phyloP scores from a whole-genome alignment of 1,140 invertebrate species.

The Monomorium pharaonis region DNA sequence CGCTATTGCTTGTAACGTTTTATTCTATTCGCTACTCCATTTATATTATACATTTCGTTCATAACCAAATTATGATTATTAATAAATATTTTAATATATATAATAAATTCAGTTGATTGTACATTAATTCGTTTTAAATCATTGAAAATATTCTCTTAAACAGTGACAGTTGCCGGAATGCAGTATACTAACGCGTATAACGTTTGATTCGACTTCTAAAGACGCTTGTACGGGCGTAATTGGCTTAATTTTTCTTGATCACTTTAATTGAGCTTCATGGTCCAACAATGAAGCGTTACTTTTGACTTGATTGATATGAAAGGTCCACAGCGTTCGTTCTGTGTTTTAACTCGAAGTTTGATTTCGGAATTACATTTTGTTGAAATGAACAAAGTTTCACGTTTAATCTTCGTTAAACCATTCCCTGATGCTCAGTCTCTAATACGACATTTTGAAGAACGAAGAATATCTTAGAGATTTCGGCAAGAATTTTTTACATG shows the following conservation, averaged over 20 bases:
- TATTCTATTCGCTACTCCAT: not conserved
- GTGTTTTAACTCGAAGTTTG: slow-evolving; percentile 42
- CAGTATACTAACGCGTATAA: not conserved
- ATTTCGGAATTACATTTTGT: slow-evolving; percentile 63
- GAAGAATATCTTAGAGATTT: not conserved
- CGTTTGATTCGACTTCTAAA: slow-evolving; percentile 11
- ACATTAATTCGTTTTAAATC: not conserved
- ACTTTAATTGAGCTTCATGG: slow-evolving; percentile 43
- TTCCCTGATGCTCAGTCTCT: slow-evolving; percentile 12
- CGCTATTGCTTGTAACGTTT: not conserved
- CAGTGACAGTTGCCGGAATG: not conserved
- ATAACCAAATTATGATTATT: not conserved
- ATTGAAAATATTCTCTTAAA: not conserved
- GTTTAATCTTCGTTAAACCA: slow-evolving; percentile 41
- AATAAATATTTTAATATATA: not conserved
- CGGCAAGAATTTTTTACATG: not conserved
- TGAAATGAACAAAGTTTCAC: slow-evolving; percentile 47
- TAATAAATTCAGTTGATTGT: not conserved
- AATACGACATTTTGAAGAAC: slow-evolving; percentile 28
- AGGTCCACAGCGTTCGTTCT: slow-evolving; percentile 21
- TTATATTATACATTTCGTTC: not conserved
- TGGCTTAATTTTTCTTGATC: slow-evolving; percentile 57
- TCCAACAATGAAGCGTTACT: slow-evolving; percentile 47
- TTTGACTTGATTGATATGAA: slow-evolving; percentile 58
- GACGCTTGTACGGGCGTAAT: slow-evolving; percentile 20